Percentiles rank a stretch among this genome's conserved stretches.
phyloP scores from a whole-genome alignment of 2,888 invertebrate genomes.

The Lasioglossum oenotherae region DNA sequence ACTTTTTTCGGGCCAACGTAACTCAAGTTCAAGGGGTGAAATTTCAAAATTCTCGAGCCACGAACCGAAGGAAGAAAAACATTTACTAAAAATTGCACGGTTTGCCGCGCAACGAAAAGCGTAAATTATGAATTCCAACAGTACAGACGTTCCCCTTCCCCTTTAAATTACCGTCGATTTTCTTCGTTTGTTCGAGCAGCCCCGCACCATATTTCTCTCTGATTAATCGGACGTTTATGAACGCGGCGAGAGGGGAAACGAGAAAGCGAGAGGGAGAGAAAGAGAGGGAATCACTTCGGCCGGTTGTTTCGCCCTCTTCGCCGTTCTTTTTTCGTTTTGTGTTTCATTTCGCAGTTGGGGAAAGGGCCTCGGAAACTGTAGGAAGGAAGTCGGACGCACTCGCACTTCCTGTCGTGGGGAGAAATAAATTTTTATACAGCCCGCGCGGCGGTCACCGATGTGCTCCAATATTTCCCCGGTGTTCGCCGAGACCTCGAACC shows the following conservation, averaged over 20 bases:
- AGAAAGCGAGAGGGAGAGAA: neutral
- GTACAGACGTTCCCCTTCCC: neutral
- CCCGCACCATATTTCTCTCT: neutral
- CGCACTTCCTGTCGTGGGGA: neutral
- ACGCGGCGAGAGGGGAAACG: neutral
- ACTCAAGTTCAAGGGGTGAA: neutral
- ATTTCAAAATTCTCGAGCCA: neutral
- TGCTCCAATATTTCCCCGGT: neutral
- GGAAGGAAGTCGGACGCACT: slow-evolving; percentile 9
- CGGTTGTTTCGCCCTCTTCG: neutral
- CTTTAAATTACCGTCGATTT: neutral
- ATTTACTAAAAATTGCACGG: neutral
- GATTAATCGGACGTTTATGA: slow-evolving; percentile 17
- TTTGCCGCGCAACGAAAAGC: neutral
- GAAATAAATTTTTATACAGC: slow-evolving; percentile 9
- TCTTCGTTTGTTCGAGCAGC: slow-evolving; percentile 7
- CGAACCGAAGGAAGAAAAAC: neutral
- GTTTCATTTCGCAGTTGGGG: neutral
- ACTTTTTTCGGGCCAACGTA: neutral
- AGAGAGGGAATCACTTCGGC: neutral
- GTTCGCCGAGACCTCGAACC: neutral
- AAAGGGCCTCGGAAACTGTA: neutral
- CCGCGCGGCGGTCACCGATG: neutral
- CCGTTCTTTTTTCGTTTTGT: neutral
- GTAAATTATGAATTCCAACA: neutral